phyloP scores from a whole-genome alignment of 1,140 invertebrate genomes.

The Nasonia longicornis region DNA sequence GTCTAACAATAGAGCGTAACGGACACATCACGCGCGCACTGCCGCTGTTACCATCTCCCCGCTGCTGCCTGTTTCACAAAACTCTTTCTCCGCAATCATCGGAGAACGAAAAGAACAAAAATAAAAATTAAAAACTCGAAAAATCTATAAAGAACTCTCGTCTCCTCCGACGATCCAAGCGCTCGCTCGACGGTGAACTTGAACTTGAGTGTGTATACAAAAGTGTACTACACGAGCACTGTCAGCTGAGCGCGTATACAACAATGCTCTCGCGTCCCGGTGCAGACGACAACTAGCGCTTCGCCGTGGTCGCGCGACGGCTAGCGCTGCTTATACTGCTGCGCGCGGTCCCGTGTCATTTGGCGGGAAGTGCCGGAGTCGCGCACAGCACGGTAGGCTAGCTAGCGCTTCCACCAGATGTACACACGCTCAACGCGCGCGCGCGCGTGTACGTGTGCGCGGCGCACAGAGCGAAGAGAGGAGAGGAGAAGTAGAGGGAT shows the following conservation, averaged over 20 bases:
- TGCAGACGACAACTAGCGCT: constrained; percentile 33
- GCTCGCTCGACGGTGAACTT: not conserved
- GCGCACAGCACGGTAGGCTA: too few species aligned
- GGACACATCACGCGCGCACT: not conserved
- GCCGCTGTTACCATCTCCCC: not conserved
- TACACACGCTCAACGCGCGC: not conserved
- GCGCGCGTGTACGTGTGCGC: not conserved
- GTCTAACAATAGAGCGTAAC: not conserved
- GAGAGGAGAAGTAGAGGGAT: not conserved
- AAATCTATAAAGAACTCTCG: too few species aligned
- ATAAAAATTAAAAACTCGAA: too few species aligned
- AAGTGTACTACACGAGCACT: not conserved
- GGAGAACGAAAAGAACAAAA: too few species aligned
- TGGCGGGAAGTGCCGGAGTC: constrained; percentile 18
- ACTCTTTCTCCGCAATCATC: too few species aligned
- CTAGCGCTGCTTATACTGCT: not conserved
- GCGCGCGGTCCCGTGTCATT: constrained; percentile 15
- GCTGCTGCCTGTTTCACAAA: too few species aligned
- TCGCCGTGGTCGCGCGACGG: not conserved
- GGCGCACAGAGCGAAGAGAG: not conserved
- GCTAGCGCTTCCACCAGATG: not conserved
- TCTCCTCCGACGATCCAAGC: too few species aligned
- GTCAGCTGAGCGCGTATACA: not conserved
- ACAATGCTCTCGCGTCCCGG: constrained; percentile 30
- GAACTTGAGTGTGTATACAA: not conserved